Percentiles rank a stretch among this genome's conserved stretches.
These are phyloP conservation scores for Leptoclinus maculatus DNA, from an alignment of 2,797 vertebrate genomes.

Conservation along the genomic window DNA sequence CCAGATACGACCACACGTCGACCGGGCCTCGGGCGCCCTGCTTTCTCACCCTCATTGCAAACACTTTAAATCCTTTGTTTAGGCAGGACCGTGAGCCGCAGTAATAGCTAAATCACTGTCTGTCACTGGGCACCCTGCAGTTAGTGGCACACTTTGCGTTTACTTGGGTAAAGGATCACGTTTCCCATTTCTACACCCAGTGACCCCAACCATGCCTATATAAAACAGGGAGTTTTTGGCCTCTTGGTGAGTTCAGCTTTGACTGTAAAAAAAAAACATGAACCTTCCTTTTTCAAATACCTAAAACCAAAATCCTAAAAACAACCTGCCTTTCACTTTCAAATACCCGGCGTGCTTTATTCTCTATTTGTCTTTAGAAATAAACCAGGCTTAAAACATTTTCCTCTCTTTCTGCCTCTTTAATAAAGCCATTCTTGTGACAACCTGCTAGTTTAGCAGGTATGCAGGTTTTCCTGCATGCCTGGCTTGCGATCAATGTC, in stretches of 20 bases:
- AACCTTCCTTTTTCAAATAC: conserved; percentile 18
- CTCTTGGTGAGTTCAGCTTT: conserved; percentile 28
- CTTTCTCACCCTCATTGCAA: conserved; percentile 42
- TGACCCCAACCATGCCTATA: conserved; percentile 50
- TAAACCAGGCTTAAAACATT: conserved; percentile 30
- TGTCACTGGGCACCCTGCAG: conserved; percentile 66
- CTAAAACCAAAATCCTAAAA: conserved; percentile 9
- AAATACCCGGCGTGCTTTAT: conserved; percentile 4
- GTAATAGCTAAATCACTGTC: conserved; percentile 67
- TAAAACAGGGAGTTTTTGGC: conserved; percentile 24
- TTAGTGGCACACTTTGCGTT: conserved; percentile 66
- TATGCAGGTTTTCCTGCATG: conserved; percentile 69
- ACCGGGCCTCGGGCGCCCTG: conserved; percentile 21
- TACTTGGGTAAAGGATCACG: conserved; percentile 44
- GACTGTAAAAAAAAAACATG: conserved; percentile 34
- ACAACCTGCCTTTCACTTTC: conserved; percentile 29
- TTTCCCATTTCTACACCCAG: conserved; percentile 43
- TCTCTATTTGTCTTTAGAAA: conserved; percentile 12
- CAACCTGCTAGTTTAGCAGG: conserved; percentile 60
- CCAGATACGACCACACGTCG: conserved; percentile 46
- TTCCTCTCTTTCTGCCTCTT: conserved; percentile 33
- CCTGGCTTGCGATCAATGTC: conserved; percentile 79
- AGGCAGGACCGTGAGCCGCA: conserved; percentile 50
- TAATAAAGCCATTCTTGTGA: conserved; percentile 64
- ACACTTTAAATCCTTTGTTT: conserved; percentile 61